Evolutionary conservation across 2,113 vertebrate genomes (phyloP), one percentile per base, ranked within the genome.

Genomic region (Rhizomys pruinosus): DNA sequence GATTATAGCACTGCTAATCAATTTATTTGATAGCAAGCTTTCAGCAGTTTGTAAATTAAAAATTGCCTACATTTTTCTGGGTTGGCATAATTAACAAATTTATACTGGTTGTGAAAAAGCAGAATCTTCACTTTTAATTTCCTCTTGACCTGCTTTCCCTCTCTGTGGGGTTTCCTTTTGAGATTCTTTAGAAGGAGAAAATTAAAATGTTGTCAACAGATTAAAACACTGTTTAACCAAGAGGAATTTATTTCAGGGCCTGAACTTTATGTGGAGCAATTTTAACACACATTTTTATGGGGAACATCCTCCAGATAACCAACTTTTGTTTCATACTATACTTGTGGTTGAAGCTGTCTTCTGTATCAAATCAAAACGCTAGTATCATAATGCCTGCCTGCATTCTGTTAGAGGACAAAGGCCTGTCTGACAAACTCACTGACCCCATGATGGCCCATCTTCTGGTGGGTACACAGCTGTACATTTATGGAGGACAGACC

Each of bases 1-100:
- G 97, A 97, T 97, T 97, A 94, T 95, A 97, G 96, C 97, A 92
- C 94, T 93, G 57, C 81, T 97, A 98, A 98, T 98, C 97, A 98
- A 98, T 97, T 97, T 96, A 94, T 92, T 97, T 95, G 96, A 98
- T 96, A 97, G 95, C 93, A 97, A 95, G 97, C 94, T 96, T 97
- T 97, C 96, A 90, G 87, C 72, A 82, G 96, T 97, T 96, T 90
- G 73, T 94, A 91, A 96, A 97, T 96, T 96, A 96, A 89, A 66
- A 89, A 78, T 96, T 92, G 79, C 89, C 94, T 89, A 87, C 76
- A 92, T 91, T 95, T 93, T 97, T 93, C 90, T 44, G 32, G 25
- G 94, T 96, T 94, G 96, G 68, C 95, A 94, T 97, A 97, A 98
- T 98, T 96, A 97, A 95, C 93, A 92, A 94, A 94, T 61, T 97